phyloP scores from a whole-genome alignment of 2,888 invertebrate species.

The Adineta ricciae region DNA sequence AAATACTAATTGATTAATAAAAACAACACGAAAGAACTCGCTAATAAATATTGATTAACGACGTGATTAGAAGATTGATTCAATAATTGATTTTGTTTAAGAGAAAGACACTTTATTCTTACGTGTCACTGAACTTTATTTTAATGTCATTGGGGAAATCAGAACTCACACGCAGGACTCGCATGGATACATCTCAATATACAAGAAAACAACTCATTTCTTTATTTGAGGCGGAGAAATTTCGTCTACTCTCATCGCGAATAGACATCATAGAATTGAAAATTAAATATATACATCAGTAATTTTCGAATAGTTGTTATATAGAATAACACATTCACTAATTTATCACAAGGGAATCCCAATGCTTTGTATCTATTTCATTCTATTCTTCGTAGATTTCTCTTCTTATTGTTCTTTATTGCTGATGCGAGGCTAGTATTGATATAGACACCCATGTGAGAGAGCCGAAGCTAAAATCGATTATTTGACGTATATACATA shows the following conservation, averaged over 20 bases:
- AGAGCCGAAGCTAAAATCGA: background rate
- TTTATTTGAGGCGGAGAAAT: too few species aligned
- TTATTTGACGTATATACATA: too few species aligned
- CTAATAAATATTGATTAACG: background rate
- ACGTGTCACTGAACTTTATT: background rate
- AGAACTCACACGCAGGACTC: background rate
- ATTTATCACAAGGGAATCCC: background rate
- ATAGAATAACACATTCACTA: background rate
- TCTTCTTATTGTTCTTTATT: background rate
- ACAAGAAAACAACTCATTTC: background rate
- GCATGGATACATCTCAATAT: background rate
- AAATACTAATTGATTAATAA: background rate
- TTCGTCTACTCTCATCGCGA: too few species aligned
- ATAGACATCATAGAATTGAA: too few species aligned
- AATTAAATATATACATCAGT: background rate
- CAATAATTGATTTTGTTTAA: background rate
- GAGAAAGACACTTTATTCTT: background rate
- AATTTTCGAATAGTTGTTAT: background rate
- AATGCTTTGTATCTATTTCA: background rate
- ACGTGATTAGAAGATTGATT: background rate
- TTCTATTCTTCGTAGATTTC: background rate
- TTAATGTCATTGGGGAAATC: background rate
- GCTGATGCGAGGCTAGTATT: background rate
- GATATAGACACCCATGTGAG: background rate
- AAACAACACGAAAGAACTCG: background rate